Percentiles rank a stretch among this genome's conserved stretches.
Evolutionary conservation across 2,113 vertebrate species (phyloP).

Genomic region (Heterocephalus glaber): DNA sequence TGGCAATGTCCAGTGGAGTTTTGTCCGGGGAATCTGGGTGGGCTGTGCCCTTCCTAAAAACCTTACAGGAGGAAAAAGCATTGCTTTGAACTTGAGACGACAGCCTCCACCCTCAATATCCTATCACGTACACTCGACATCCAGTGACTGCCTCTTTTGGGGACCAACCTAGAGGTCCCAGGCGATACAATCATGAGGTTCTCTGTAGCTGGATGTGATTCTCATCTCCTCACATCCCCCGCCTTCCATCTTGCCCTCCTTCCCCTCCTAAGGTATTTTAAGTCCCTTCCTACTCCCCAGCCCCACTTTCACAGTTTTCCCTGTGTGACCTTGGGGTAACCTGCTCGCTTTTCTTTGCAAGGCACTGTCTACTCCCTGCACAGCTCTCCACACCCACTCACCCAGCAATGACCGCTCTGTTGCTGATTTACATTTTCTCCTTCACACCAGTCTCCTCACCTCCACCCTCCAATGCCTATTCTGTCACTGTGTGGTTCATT

Average conservation of each 20-base stretch:
- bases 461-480: background rate
- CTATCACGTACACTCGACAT: background rate
- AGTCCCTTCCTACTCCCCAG: background rate
- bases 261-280: background rate
- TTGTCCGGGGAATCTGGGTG: background rate
- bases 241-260: background rate
- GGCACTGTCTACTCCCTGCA: background rate
- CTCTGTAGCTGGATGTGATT: background rate
- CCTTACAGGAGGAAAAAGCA: background rate
- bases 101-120: background rate
- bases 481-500: background rate
- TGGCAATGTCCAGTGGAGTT: background rate
- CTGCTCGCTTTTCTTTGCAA: background rate
- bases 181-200: too few relatives aligned
- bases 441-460: background rate
- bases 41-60: background rate
- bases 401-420: fast-evolving
- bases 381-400: background rate
- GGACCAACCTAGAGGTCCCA: fast-evolving
- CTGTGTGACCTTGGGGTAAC: background rate
- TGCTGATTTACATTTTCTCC: background rate
- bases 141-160: background rate
- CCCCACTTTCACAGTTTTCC: background rate
- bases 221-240: background rate
- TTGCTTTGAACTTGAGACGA: constrained; percentile 14